A percentile compares a stretch with the other conserved stretches of the same genome.
phyloP scores from a whole-genome alignment of 2,113 vertebrate genomes.

The Tringa solitaria region DNA sequence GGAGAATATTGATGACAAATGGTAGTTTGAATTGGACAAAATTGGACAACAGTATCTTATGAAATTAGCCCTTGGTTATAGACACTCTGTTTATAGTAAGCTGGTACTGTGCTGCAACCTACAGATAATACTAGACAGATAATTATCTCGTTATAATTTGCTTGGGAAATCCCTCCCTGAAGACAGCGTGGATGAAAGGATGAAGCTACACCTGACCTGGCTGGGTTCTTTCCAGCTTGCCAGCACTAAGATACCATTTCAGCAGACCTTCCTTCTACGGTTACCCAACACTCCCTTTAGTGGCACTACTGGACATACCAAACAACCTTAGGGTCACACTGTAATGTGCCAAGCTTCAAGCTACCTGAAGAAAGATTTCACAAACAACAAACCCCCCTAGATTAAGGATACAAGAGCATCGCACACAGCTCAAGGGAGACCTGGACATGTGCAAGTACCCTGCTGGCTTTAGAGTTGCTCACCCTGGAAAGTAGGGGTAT shows the following conservation, averaged over 20 bases:
- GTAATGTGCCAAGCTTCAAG: not conserved
- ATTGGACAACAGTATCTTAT: not conserved
- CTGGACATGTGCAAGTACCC: not conserved
- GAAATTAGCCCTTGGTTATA: not conserved
- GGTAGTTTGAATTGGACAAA: not conserved
- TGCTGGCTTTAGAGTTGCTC: not conserved
- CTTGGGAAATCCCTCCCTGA: not conserved
- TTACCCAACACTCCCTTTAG: too few relatives aligned
- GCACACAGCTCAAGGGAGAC: not conserved
- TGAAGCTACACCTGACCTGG: not conserved
- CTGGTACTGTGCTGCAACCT: not conserved
- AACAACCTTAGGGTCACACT: not conserved
- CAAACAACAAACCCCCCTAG: not conserved
- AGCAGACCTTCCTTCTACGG: not conserved
- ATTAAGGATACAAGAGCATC: not conserved
- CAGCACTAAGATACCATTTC: not conserved
- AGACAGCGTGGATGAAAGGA: not conserved
- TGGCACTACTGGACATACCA: not conserved
- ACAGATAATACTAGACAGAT: not conserved
- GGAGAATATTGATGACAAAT: not conserved
- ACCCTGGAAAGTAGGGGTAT: fast-evolving
- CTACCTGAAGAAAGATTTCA: not conserved
- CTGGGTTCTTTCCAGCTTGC: not conserved
- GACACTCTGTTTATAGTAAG: not conserved
- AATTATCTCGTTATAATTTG: not conserved